These are phyloP conservation scores for Nebria brevicollis DNA, from an alignment of 2,888 invertebrate species.

Conservation along the genomic window DNA sequence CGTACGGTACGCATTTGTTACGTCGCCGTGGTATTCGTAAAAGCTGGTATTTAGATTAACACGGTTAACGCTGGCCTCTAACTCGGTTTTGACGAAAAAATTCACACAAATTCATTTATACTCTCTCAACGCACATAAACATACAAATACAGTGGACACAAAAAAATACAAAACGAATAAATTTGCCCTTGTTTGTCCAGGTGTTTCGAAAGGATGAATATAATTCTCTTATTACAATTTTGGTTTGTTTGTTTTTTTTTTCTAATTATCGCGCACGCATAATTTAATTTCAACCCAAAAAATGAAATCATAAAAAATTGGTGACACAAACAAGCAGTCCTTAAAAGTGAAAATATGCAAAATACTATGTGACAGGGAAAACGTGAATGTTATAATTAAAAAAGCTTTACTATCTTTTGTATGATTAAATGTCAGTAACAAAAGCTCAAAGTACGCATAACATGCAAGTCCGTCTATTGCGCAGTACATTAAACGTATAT, in stretches of 20 bases:
- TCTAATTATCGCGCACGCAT: neutral
- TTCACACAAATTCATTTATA: neutral
- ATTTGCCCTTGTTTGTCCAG: constrained; percentile 3
- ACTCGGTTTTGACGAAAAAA: constrained; percentile 20
- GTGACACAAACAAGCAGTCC: neutral
- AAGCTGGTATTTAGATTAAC: constrained; percentile 45
- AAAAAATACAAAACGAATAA: neutral
- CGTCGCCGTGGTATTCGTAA: constrained; percentile 24
- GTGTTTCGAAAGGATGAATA: neutral
- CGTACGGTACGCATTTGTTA: constrained; percentile 38
- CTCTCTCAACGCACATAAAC: neutral
- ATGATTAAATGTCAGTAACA: constrained; percentile 6
- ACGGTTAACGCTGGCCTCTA: constrained; percentile 2
- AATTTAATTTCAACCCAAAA: neutral
- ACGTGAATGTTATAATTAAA: neutral
- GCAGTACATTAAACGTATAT: constrained; percentile 11
- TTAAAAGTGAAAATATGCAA: neutral
- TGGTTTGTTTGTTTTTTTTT: neutral
- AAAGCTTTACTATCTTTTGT: neutral
- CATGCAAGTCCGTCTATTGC: constrained; percentile 10
- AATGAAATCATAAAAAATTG: neutral
- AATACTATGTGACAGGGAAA: neutral
- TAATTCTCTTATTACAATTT: neutral
- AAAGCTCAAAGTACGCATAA: constrained; percentile 8
- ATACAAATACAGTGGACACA: neutral